Evolutionary conservation across 2,797 vertebrate species (phyloP), one percentile per base, ranked within the genome.

Genomic region (Chiroxiphia lanceolata): DNA sequence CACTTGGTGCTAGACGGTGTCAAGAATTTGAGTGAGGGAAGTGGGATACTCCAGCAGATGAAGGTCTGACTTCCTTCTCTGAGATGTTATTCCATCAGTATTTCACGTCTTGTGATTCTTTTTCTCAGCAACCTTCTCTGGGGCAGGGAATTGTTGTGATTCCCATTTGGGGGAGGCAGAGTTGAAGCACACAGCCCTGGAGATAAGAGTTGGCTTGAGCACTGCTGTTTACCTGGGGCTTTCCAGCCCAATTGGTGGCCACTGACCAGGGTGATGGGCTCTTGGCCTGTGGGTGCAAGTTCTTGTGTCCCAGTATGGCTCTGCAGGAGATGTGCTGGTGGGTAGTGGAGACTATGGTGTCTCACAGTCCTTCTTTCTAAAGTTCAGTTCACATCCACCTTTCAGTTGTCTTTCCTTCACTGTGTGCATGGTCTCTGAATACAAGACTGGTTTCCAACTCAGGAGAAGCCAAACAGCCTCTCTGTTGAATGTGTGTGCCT

Each of bases 301-400:
- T 59, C 20, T 34, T 27, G 3, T 17, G 8, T 53, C 15, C 22
- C 15, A 10, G 1, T 0, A 0, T 82, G 59, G 50, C 63, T 81
- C 40, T 78, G 60, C 6, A 5, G 34, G 22, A 63, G 56, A 8
- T 44, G 44, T 63, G 17, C 34, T 71, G 17, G 4, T 51, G 42
- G 15, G 12, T 33, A 23, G 31, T 19, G 53, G n/a, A 67, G 42
- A 13, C 26, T 11, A 3, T 0, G 48, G 18, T 0, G 0, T 60
- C 53, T 60, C 6, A 0, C 3, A 0, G 31, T 29, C 27, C 22
- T 71, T 19, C 47, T 71, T 50, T 38, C 59, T n/a, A 45, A 54
- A 72, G 44, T 61, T 85, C 40, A 36, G 36, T 48, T 44, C 3
- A 0, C 0, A 0, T 48, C 27, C 25, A 12, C 8, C 1, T 70